Base-by-base conservation (phyloP, 2,797 vertebrate species). In the Pogoniulus pusillus region DNA sequence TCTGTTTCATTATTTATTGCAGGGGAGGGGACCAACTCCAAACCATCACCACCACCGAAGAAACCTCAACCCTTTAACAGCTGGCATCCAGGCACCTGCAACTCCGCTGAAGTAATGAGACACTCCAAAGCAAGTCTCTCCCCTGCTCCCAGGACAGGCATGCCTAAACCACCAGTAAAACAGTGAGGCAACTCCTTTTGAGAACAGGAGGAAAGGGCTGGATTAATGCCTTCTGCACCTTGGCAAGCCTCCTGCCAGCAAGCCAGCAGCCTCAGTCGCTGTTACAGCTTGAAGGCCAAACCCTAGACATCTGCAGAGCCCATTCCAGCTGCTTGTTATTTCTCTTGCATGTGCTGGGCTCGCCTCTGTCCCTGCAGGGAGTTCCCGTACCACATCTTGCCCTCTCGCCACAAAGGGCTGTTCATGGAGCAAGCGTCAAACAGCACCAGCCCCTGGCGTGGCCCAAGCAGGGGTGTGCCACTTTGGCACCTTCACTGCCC, bases 1-100 rank as follows among this genome's bases (percentile, higher is more conserved):
- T 91, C 58, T 90, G 23, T 65, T 68, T 41, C n/a, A 7, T 93
- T 93, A 77, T 94, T 88, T 94, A 74, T 86, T 91, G 12, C 45
- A 12, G 11, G 16, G 4, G 3, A 34, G 20, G 16, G 3, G 39
- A 35, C 43, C 54, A 64, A 47, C 30, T 65, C 76, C 53, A 69
- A 73, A 73, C 41, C 37, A 10, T 55, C 63, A 19, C 60, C 72
- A 24, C 72, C 75, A 66, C 37, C 47, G 54, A 34, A 87, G 34
- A 82, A 18, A 1, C 14, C 35, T 62, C 51, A 43, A 1, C 49
- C 58, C 53, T 70, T 47, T 37, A 55, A 62, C 29, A 69, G 59
- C 69, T 80, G 83, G 10, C 37, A 82, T 82, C 41, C 39, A 65
- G 65, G 54, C 37, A 35, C 57, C 78, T 88, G 75, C 64, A 73